Base-by-base conservation (phyloP, 2,797 vertebrate species). In the Muscicapa striata region DNA sequence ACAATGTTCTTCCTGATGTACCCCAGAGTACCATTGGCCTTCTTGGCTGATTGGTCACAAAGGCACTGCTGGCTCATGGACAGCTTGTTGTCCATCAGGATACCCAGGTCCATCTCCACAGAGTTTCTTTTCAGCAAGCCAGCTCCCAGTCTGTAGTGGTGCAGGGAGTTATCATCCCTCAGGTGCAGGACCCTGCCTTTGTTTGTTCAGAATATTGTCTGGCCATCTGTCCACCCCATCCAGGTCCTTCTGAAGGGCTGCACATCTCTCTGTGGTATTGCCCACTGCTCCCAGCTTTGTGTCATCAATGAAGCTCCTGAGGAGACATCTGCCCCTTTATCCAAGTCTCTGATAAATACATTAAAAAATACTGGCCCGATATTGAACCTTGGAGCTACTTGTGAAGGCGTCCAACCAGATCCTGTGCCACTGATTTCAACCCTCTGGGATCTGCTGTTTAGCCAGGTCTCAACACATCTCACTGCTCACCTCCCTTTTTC, bases 51-150 rank as follows among this genome's bases (percentile, higher is more conserved):
- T 13, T 52, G 30, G 32, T 13, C 15, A 32, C 49, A 63, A 24
- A 15, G 24, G 15, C 0, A 0, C 14, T 69, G 14, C 14, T 62
- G 49, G 7, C 14, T 48, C 24, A 13, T 30, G 29, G 9, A 62
- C 10, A 62, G 5, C 22, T 68, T 18, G 11, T 21, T 61, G 18
- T 41, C 15, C 18, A 41, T 23, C 30, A 48, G 40, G 22, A 41
- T 3, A 14, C 13, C 3, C 46, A 61, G 9, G 11, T 59, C 46
- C 24, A 34, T 61, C 17, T 32, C 34, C 8, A 7, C 21, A 41
- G 40, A 54, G 30, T 18, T 81, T 10, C 26, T 23, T 34, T 36
- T 22, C 46, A 48, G 20, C 10, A 54, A 30, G 13, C 11, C 30
- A 32, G 5, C 3, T 18, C 22, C 40, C 55, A 55, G 13, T 6